Percentiles rank a stretch among this genome's conserved stretches.
phyloP scores from a whole-genome alignment of 2,888 invertebrate genomes.

The Cephus spinipes region DNA sequence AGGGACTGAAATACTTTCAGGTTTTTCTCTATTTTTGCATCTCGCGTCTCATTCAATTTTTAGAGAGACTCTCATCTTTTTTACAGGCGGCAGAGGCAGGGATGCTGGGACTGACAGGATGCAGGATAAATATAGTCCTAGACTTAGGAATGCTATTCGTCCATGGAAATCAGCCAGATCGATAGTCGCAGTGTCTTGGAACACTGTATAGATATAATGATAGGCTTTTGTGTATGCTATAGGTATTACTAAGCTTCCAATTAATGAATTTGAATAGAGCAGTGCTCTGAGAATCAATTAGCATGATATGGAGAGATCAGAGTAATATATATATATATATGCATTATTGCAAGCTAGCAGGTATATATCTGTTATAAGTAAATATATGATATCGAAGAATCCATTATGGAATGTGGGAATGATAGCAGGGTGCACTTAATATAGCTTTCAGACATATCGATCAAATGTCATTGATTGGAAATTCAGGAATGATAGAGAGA shows the following conservation, averaged over 20 bases:
- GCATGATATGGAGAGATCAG: background rate
- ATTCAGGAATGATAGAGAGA: background rate
- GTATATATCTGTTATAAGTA: background rate
- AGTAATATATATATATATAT: background rate
- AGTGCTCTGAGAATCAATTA: background rate
- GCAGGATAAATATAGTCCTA: background rate
- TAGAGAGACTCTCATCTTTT: background rate
- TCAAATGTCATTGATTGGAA: background rate
- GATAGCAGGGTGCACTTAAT: background rate
- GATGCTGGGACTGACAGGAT: background rate
- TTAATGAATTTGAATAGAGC: background rate
- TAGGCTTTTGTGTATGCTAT: background rate
- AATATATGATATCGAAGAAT: background rate
- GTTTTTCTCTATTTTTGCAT: no score
- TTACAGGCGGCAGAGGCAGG: background rate
- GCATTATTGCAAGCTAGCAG: background rate
- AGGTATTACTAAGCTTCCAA: background rate
- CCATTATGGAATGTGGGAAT: background rate
- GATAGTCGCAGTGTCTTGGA: background rate
- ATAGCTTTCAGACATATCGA: background rate
- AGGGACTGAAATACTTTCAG: background rate
- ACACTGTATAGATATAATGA: background rate
- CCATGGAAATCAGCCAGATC: background rate
- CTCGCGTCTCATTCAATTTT: background rate
- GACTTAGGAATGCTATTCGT: background rate